Evolutionary conservation across 1,140 invertebrate genomes (phyloP).

Genomic region (Pseudomyrmex gracilis): DNA sequence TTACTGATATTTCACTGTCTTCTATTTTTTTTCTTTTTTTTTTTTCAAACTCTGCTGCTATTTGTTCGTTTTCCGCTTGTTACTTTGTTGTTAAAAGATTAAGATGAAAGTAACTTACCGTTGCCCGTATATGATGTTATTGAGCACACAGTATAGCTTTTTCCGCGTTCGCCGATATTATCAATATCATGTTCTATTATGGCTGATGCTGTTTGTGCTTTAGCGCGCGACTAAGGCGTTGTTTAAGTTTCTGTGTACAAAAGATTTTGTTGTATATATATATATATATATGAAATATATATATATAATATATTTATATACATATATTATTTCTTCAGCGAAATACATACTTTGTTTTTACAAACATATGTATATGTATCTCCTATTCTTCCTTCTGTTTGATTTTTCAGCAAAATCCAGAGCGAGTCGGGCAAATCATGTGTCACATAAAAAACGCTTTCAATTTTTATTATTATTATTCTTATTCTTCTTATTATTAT

Average conservation of each 20-base stretch:
- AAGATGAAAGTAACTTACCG: slow-evolving; percentile 25
- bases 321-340: slow-evolving; percentile 54
- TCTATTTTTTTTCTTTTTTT: slow-evolving; percentile 10
- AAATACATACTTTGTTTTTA: slow-evolving; percentile 71
- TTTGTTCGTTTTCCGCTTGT: slow-evolving; percentile 64
- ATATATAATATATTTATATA: slow-evolving; percentile 19
- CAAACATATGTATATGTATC: slow-evolving; percentile 54
- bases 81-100: slow-evolving; percentile 49
- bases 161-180: slow-evolving; percentile 41
- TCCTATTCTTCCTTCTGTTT: slow-evolving; percentile 44
- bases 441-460: background rate
- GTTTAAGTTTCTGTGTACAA: slow-evolving; percentile 46
- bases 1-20: slow-evolving; percentile 30
- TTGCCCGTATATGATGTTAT: slow-evolving; percentile 47
- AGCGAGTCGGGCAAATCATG: slow-evolving; percentile 13
- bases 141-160: slow-evolving; percentile 41
- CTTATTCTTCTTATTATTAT: slow-evolving; percentile 13
- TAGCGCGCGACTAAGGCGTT: slow-evolving; percentile 46
- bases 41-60: slow-evolving; percentile 42
- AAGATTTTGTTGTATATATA: slow-evolving; percentile 53
- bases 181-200: slow-evolving; percentile 54
- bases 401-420: slow-evolving; percentile 29
- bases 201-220: slow-evolving; percentile 57
- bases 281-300: background rate
- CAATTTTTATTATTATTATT: slow-evolving; percentile 21